Evolutionary conservation across 2,797 vertebrate genomes (phyloP), one percentile per base, ranked within the genome.

Genomic region (Xerus rutilus): DNA sequence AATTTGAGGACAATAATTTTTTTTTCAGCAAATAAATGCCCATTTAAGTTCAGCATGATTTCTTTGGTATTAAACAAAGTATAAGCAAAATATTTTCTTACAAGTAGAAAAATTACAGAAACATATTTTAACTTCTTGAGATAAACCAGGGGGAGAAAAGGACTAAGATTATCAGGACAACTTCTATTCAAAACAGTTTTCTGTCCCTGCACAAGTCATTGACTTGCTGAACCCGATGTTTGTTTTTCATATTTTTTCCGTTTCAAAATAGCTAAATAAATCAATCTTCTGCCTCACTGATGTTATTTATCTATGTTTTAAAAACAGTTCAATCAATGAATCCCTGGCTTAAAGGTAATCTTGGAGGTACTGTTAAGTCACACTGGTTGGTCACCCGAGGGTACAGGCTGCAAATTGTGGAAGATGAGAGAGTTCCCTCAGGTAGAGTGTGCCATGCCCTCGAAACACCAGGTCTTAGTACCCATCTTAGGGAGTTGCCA

Each of bases 71-170:
- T 59, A 78, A 78, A 23, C 43, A 30, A 62, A 88, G 25, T 59
- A 17, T 39, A 83, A 72, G n/a, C 18, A 82, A 86, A 93, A 76
- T 90, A 3, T 13, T 87, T 95, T 83, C 86, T 83, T 91, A 10
- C 15, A 96, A 69, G 69, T 32, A 74, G 39, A 92, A 21, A 94
- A 81, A 73, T 81, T 7, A 92, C 30, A 89, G 49, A 69, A 85
- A 74, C 3, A n/a, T 52, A 28, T 69, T 73, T 59, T 52, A 74
- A 2, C 10, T 86, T 90, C 69, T 83, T 86, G 32, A 43, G 32
- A 59, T 57, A 86, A 86, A 94, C 7, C 45, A 57, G 45, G 43
- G 5, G 32, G 2, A 17, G 45, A 28, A 52, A 20, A 64, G 20
- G 30, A 79, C 52, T 62, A 64, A 21, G 15, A 83, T 59, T 59